Conservation (phyloP, 2,888 invertebrate genomes). For the Phania funesta region DNA sequence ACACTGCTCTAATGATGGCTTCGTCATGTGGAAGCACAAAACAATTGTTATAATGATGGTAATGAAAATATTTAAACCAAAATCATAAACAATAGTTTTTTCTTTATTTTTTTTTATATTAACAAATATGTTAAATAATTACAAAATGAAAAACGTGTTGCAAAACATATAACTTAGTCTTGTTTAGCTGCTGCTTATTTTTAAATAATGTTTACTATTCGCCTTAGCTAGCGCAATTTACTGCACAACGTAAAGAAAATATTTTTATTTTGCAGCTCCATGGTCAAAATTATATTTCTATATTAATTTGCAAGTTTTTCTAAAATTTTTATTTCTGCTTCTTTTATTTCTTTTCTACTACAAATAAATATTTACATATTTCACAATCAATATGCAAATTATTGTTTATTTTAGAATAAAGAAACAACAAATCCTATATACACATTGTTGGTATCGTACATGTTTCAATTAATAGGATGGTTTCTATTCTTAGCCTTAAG, state of each 20-base stretch:
- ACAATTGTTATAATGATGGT: constrained; percentile 49
- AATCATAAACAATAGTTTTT: no score
- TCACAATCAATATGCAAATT: constrained; percentile 62
- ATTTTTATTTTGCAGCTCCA: background rate
- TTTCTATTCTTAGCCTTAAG: background rate
- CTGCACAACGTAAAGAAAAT: background rate
- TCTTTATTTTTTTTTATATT: no score
- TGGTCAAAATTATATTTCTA: background rate
- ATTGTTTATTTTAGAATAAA: constrained; percentile 46
- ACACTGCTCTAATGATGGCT: constrained; percentile 38
- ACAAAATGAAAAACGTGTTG: no score
- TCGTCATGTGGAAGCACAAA: constrained; percentile 60
- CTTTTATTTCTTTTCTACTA: constrained; percentile 3
- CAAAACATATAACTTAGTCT: no score
- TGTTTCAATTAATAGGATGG: background rate
- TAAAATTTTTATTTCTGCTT: background rate
- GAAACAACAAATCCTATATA: background rate
- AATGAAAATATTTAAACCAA: constrained; percentile 43
- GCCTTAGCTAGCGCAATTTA: no score
- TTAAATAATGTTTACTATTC: no score
- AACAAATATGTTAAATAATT: no score
- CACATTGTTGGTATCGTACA: background rate
- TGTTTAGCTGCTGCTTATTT: no score
- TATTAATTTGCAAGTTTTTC: background rate
- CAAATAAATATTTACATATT: constrained; percentile 57